Percentiles rank a stretch among this genome's conserved stretches.
phyloP scores from a whole-genome alignment of 2,888 invertebrate species.

The Chrysina gloriosa region DNA sequence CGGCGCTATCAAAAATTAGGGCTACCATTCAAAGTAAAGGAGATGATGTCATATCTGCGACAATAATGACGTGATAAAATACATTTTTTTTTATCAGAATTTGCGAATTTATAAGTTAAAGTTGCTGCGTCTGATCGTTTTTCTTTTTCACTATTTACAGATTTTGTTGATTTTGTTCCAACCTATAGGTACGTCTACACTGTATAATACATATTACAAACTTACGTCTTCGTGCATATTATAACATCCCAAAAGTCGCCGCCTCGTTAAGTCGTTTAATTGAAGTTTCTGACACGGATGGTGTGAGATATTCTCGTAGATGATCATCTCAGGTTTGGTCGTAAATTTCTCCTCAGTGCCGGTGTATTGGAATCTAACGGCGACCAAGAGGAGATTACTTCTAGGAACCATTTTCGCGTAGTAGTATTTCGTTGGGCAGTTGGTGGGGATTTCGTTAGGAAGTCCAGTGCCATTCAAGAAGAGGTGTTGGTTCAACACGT shows the following conservation, averaged over 20 bases:
- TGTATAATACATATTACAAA: too few species aligned
- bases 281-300: constrained; percentile 83
- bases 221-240: constrained; percentile 71
- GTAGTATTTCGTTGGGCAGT: constrained; percentile 69
- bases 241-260: constrained; percentile 80
- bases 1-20: too few species aligned
- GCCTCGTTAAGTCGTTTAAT: constrained; percentile 74
- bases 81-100: too few species aligned
- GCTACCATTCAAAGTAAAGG: too few species aligned
- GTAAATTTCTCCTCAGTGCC: constrained; percentile 64
- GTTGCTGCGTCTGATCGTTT: too few species aligned
- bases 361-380: constrained; percentile 70
- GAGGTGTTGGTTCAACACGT: constrained; percentile 72
- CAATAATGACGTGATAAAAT: too few species aligned
- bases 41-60: too few species aligned
- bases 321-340: constrained; percentile 67
- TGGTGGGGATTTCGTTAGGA: constrained; percentile 62
- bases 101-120: too few species aligned
- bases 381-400: constrained; percentile 82
- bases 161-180: too few species aligned
- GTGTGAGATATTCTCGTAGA: constrained; percentile 65
- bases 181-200: too few species aligned
- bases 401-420: constrained; percentile 79
- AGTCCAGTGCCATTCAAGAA: constrained; percentile 63
- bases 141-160: too few species aligned